Conservation (phyloP, 2,797 vertebrate genomes). For the Cephalopachus bancanus region DNA sequence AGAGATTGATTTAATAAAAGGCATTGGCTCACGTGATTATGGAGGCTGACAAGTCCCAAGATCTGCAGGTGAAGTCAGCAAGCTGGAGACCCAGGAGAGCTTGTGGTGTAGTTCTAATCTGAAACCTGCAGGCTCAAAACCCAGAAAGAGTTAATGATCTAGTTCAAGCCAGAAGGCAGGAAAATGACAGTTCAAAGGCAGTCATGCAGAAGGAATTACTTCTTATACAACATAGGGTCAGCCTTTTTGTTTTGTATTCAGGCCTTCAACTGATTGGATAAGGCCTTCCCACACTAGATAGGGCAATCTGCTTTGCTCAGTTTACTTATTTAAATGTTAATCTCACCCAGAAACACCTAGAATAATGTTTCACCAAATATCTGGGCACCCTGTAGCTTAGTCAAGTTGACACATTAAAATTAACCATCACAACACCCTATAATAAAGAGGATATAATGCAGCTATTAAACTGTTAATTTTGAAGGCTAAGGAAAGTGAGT, state of each 20-base stretch:
- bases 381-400: background rate
- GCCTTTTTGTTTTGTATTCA: background rate
- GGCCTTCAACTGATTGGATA: background rate
- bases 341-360: background rate
- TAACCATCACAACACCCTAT: background rate
- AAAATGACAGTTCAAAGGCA: background rate
- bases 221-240: background rate
- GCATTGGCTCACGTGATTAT: background rate
- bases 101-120: background rate
- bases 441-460: background rate
- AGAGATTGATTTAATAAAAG: background rate
- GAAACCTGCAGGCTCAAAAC: background rate
- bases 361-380: constrained; percentile 43
- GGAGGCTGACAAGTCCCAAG: background rate
- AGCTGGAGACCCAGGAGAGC: background rate
- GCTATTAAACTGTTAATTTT: background rate
- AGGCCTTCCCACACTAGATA: background rate
- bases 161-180: background rate
- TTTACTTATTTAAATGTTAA: background rate
- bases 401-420: constrained; percentile 23
- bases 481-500: background rate
- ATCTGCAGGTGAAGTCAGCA: background rate
- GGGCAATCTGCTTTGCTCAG: background rate
- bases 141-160: background rate
- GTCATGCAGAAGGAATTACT: background rate